Base-by-base conservation (phyloP, 2,113 vertebrate genomes). In the Campylomormyrus numenius region DNA sequence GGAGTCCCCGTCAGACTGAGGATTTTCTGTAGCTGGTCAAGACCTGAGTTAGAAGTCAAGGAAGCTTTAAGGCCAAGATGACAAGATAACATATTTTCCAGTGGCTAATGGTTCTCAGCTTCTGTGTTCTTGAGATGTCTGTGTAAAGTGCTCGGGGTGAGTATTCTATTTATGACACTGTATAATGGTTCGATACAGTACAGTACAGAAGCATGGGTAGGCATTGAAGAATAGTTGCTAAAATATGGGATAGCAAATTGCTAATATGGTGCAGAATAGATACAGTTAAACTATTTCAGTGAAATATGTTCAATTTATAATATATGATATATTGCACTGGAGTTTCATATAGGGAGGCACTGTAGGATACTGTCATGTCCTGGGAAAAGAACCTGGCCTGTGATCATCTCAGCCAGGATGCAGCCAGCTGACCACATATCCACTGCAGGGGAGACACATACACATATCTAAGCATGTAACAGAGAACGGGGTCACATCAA, bases 371-470 rank as follows among this genome's bases (percentile, higher is more conserved):
- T 96, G 94, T 97, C 96, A n/a, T 93, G 92, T 90, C 96, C 96
- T 5, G 93, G 95, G 91, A 97, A 97, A 48, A 97, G 93, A 89
- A 96, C 95, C 1, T 94, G 90, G 7, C 96, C 94, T 2, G 96
- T 97, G 66, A 97, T 95, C 95, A 97, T 95, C 93, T 97, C 96
- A 24, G 96, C 96, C 93, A 97, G 93, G 89, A 97, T 97, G 88
- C 96, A 97, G 39, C 95, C 96, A 15, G 96, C 95, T 56, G 96
- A 97, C 96, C 96, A 97, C 24, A 97, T 94, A 80, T 97, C 96
- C 93, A 97, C 96, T 97, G 93, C 3, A 46, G 88, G 83, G 31
- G 87, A 89, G 24, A 27, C 21, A 49, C 48, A 87, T 39, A 77
- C 35, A 39, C 0, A 0, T 77, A 39, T 35, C 31, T 39, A 77